These are phyloP conservation scores for Falco punctatus DNA, from an alignment of 2,113 vertebrate species.

Conservation along the genomic window DNA sequence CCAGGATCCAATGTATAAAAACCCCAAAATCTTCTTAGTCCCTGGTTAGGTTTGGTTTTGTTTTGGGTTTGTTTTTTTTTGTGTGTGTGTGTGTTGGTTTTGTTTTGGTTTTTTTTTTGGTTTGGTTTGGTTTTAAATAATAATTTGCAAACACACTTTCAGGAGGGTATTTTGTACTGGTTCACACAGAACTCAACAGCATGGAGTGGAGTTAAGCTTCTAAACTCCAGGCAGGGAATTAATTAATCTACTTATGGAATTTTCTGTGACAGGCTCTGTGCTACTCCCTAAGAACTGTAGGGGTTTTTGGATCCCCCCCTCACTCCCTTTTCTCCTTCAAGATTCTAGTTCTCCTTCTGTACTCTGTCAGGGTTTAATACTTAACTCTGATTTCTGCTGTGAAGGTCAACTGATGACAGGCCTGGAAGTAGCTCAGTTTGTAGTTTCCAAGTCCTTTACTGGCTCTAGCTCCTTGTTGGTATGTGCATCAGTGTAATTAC, in stretches of 20 bases:
- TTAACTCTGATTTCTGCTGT: background rate
- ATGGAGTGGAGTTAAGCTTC: background rate
- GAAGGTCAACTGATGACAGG: background rate
- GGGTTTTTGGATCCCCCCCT: background rate
- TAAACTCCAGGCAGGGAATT: background rate
- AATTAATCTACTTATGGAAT: background rate
- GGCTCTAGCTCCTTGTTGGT: background rate
- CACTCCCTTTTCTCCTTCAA: background rate
- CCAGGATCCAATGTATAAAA: background rate
- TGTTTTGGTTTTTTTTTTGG: background rate
- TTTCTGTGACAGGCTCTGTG: background rate
- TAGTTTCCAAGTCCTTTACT: background rate
- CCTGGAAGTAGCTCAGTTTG: background rate
- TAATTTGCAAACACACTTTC: background rate
- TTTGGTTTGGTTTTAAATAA: background rate
- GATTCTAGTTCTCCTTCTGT: background rate
- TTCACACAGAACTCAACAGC: background rate
- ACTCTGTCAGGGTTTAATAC: background rate
- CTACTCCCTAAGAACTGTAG: background rate
- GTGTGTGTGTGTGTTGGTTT: background rate
- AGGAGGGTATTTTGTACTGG: background rate
- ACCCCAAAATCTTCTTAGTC: background rate
- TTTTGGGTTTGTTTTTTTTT: background rate
- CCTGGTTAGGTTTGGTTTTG: background rate
- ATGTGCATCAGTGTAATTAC: background rate